Percentiles rank a stretch among this genome's conserved stretches.
Evolutionary conservation across 2,113 vertebrate species (phyloP).

Genomic region (Axis porcinus): DNA sequence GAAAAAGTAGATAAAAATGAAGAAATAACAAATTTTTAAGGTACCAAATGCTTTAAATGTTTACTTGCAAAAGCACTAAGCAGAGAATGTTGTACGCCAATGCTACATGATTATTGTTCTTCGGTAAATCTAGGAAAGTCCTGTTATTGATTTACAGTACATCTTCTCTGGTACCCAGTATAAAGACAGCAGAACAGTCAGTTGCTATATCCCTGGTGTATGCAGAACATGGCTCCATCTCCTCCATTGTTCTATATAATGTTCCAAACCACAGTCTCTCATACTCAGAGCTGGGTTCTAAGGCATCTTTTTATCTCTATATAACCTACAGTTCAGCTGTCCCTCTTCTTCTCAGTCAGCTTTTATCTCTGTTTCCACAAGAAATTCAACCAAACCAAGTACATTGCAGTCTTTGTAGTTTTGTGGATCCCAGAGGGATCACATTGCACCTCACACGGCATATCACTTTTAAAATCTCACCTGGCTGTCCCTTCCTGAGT

Average conservation of each 20-base stretch:
- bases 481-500: background rate
- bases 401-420: background rate
- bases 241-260: background rate
- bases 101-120: background rate
- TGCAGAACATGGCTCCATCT: background rate
- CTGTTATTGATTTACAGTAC: background rate
- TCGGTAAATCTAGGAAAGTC: background rate
- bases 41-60: slow-evolving; percentile 23
- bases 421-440: background rate
- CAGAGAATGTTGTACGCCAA: background rate
- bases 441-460: background rate
- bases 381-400: background rate
- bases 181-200: background rate
- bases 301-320: background rate
- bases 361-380: background rate
- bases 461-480: background rate
- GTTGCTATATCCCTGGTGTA: background rate
- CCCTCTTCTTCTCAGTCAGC: background rate
- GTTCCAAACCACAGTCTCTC: background rate
- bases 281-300: background rate
- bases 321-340: background rate
- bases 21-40: background rate
- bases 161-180: background rate
- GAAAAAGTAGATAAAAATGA: background rate
- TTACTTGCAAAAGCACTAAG: background rate